Evolutionary conservation across 2,888 invertebrate species (phyloP), one percentile per base, ranked within the genome.

Genomic region (Allygus modestus): DNA sequence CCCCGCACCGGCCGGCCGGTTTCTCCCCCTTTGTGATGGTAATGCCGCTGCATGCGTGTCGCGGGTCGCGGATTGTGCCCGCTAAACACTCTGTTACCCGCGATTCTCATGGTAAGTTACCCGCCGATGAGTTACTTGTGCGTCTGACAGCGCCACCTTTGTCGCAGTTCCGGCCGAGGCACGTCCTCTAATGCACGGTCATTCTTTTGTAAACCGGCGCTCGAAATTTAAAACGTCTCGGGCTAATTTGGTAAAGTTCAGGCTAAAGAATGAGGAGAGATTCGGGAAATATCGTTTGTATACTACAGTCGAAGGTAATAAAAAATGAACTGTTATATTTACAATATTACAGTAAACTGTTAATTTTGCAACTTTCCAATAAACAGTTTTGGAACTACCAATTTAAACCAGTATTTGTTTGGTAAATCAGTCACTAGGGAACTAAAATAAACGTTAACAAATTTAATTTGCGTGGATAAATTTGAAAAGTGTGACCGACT

Each of bases 21-120:
- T 77, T 77, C 77, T 77, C 77, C 77, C 26, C 26, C 77, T 77
- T 77, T 77, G 77, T 77, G 15, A 77, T 77, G 77, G 41, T 77
- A 77, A 77, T 77, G 51, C 28, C 20, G 26, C 28, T 20, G 51
- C 77, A 77, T 77, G 77, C 77, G 77, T 77, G 77, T 77, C 77
- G 77, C 51, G 77, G 43, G 12, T 28, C n/a, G 77, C 9, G 23
- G n/a, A n/a, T n/a, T n/a, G n/a, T n/a, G n/a, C 31, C 73, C 28
- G 51, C 73, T 77, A 77, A 77, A 77, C 41, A 77, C 51, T 43
- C 41, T 17, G 69, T 33, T 37, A 73, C 73, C 51, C 77, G 77
- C 46, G 77, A 77, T 71, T 71, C 71, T 71, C 71, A 71, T 71
- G 71, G 37, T 71, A 71, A 71, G 37, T 41, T 33, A 37, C 41